Evolutionary conservation across 92 coral and sea anemone species (phyloP).

Genomic region (Nematostella vectensis): DNA sequence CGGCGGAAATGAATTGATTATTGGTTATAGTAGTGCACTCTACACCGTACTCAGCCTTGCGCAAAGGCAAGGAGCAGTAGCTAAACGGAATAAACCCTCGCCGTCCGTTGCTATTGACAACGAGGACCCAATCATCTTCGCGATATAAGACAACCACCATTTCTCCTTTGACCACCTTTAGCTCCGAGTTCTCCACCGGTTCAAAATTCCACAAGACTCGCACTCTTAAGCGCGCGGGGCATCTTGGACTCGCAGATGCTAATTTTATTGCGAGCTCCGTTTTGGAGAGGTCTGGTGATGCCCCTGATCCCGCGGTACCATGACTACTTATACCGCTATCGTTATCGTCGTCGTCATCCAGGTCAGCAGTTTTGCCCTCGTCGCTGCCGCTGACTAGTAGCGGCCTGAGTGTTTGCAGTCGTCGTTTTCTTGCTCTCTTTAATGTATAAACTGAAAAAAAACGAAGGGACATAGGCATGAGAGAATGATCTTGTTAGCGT

Average conservation of each 20-base stretch:
- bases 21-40: background rate
- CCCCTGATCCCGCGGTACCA: conserved; percentile 36
- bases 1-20: background rate
- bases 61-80: conserved; percentile 54
- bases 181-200: conserved; percentile 24
- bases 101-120: conserved; percentile 25
- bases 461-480: background rate
- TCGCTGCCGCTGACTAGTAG: conserved; percentile 26
- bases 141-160: conserved; percentile 50
- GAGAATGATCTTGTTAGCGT: no score
- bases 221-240: conserved; percentile 52
- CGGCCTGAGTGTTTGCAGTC: conserved; percentile 48
- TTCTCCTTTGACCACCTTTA: conserved; percentile 59
- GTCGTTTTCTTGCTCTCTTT: conserved; percentile 58
- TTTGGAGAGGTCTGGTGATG: conserved; percentile 61
- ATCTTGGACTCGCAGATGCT: conserved; percentile 30
- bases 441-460: conserved; percentile 50
- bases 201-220: conserved; percentile 53
- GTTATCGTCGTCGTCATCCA: conserved; percentile 62
- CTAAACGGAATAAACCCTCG: conserved; percentile 71
- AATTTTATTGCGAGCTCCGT: conserved; percentile 56
- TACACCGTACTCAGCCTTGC: conserved; percentile 29
- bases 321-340: conserved; percentile 78
- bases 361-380: conserved; percentile 15
- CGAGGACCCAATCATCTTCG: conserved; percentile 46